Conservation (phyloP, 2,113 vertebrate genomes). For the Onychorhynchus coronatus region DNA sequence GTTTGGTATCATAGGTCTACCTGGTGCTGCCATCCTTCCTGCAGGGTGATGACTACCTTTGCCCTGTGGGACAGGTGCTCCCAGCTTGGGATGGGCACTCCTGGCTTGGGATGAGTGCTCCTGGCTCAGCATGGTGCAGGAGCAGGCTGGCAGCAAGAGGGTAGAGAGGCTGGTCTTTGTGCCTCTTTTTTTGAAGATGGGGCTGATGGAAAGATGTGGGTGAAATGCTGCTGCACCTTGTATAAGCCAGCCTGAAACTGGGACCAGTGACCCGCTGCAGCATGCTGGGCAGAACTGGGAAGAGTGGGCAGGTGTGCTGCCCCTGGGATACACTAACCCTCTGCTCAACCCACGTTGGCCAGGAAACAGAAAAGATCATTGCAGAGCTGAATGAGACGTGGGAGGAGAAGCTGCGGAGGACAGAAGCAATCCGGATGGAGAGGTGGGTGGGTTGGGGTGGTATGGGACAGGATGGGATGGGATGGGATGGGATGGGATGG, state of each 20-base stretch:
- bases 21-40: neutral
- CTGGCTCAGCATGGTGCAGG: neutral
- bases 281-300: neutral
- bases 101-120: neutral
- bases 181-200: neutral
- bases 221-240: neutral
- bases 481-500: neutral
- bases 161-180: neutral
- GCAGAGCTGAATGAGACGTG: conserved; percentile 97
- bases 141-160: neutral
- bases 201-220: neutral
- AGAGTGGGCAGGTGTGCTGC: neutral
- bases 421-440: conserved; percentile 97
- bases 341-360: neutral
- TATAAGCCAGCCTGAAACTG: neutral
- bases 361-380: conserved; percentile 99
- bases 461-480: too few relatives aligned
- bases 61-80: neutral
- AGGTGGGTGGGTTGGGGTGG: conserved; percentile 68
- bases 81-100: rapidly evolving
- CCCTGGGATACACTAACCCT: rapidly evolving
- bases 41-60: neutral
- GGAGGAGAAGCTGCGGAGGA: conserved; percentile 96
- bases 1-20: neutral
- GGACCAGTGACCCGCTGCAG: rapidly evolving